Percentiles rank a stretch among this genome's conserved stretches.
Conservation (phyloP, 2,797 vertebrate genomes). For the Urocyon cinereoargenteus region DNA sequence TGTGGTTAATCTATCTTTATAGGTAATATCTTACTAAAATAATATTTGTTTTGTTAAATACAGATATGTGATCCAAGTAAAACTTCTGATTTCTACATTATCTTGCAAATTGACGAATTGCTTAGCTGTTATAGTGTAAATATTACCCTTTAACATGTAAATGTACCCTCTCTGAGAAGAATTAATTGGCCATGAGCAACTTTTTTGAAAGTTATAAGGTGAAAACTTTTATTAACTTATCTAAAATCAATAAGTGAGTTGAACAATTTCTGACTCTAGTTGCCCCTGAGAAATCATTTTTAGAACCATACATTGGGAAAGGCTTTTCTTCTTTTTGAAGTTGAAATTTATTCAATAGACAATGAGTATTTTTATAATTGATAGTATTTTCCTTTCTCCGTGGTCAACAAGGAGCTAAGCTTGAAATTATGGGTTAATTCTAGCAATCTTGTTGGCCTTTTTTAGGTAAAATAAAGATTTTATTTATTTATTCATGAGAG, state of each 20-base stretch:
- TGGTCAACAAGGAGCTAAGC: not conserved
- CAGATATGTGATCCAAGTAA: not conserved
- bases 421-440: not conserved
- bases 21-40: not conserved
- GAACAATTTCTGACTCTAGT: not conserved
- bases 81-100: not conserved
- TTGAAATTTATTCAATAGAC: not conserved
- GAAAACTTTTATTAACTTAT: not conserved
- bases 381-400: not conserved
- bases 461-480: not conserved
- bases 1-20: not conserved
- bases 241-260: not conserved
- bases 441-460: not conserved
- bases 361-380: not conserved
- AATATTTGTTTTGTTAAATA: not conserved
- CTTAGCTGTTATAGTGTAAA: not conserved
- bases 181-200: not conserved
- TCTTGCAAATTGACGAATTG: not conserved
- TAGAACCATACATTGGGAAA: not conserved
- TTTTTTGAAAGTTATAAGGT: not conserved
- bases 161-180: not conserved
- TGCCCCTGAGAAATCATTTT: not conserved
- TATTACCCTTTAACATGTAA: not conserved
- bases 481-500: no score
- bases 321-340: not conserved